Evolutionary conservation across 2,888 invertebrate species (phyloP).

Genomic region (Seira sanloemensis): DNA sequence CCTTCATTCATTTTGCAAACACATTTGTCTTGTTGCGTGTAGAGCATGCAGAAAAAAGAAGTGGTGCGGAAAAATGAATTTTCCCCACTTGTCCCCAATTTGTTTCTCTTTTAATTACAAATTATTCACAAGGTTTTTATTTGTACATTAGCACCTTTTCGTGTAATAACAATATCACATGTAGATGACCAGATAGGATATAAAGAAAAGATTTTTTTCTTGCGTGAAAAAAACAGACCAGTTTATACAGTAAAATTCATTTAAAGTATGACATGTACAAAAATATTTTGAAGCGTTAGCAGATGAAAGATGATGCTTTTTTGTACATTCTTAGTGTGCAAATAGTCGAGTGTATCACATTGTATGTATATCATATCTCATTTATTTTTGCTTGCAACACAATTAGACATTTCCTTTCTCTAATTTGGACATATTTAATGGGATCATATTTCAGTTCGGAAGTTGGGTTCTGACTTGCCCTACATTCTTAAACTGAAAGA

Average conservation of each 20-base stretch:
- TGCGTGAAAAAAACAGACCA: too few species aligned
- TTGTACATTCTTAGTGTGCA: too few species aligned
- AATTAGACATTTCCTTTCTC: neutral
- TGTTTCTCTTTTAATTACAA: slow-evolving; percentile 52
- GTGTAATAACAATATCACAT: too few species aligned
- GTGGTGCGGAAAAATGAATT: slow-evolving; percentile 16
- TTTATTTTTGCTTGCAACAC: neutral
- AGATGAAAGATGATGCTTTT: too few species aligned
- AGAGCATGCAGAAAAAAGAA: slow-evolving; percentile 55
- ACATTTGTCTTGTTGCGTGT: slow-evolving; percentile 11
- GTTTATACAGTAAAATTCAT: too few species aligned
- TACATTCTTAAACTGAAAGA: neutral
- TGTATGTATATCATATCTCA: too few species aligned
- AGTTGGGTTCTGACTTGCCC: neutral
- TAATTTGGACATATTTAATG: neutral
- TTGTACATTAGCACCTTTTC: neutral
- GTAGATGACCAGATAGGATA: too few species aligned
- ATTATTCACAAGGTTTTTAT: slow-evolving; percentile 52
- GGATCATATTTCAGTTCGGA: neutral
- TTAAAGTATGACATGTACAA: too few species aligned
- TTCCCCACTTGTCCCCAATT: slow-evolving; percentile 50
- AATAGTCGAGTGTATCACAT: too few species aligned
- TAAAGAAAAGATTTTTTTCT: neutral
- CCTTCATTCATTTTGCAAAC: too few species aligned
- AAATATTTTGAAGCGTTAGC: too few species aligned